Percentiles rank a stretch among this genome's conserved stretches.
Evolutionary conservation across 2,888 invertebrate species (phyloP).

Genomic region (Oscheius sp.): DNA sequence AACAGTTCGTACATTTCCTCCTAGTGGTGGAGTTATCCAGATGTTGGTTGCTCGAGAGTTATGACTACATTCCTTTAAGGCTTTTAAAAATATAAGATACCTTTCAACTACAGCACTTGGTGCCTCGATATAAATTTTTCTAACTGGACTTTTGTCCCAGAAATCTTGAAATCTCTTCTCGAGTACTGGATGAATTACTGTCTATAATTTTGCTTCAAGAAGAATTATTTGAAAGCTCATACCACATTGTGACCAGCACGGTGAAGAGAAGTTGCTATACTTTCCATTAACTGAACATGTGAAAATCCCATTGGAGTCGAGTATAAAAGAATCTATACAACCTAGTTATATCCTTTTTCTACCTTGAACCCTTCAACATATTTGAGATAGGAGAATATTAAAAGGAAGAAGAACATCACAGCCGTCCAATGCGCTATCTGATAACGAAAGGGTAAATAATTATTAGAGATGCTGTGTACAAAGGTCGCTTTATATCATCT

Average conservation of each 20-base stretch:
- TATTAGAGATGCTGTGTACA: too few species aligned
- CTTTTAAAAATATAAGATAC: too few species aligned
- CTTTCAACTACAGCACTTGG: neutral
- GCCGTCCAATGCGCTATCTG: too few species aligned
- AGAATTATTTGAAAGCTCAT: neutral
- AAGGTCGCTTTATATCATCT: too few species aligned
- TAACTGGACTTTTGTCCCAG: slow-evolving; percentile 17
- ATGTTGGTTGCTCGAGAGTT: neutral
- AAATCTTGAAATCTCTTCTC: slow-evolving; percentile 1
- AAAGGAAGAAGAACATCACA: too few species aligned
- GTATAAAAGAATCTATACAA: slow-evolving; percentile 15
- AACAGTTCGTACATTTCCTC: slow-evolving; percentile 4
- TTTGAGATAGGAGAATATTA: too few species aligned
- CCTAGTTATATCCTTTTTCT: too few species aligned
- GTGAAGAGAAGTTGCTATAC: neutral
- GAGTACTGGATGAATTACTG: slow-evolving; percentile 13
- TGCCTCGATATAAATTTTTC: neutral
- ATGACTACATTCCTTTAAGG: too few species aligned
- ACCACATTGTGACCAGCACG: slow-evolving; percentile 19
- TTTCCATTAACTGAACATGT: slow-evolving; percentile 14
- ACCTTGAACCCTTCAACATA: too few species aligned
- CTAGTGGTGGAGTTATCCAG: slow-evolving; percentile 3
- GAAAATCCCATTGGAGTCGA: slow-evolving; percentile 16
- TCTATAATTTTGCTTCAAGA: neutral
- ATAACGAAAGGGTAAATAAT: too few species aligned